phyloP scores from a whole-genome alignment of 2,888 invertebrate species.

The Macrostomum cliftonense region DNA sequence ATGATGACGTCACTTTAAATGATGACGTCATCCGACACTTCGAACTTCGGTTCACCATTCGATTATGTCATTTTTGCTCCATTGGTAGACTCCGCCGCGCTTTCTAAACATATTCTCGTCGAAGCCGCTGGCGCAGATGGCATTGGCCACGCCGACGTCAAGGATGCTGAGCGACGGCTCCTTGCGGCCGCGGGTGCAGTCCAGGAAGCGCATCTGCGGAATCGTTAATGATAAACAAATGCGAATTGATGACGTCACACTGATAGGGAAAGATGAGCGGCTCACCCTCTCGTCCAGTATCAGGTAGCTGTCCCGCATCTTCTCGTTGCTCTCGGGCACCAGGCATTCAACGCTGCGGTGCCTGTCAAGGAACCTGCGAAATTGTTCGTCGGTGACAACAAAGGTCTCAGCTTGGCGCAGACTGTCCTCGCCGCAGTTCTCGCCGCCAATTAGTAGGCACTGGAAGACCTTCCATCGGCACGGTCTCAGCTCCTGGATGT shows the following conservation, averaged over 20 bases:
- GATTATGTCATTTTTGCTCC: conserved; percentile 34
- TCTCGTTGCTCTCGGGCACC: conserved; percentile 41
- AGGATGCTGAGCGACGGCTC: conserved; percentile 40
- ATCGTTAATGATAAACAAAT: not conserved
- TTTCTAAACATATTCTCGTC: conserved; percentile 42
- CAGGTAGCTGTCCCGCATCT: conserved; percentile 42
- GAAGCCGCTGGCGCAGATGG: conserved; percentile 40
- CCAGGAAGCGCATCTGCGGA: conserved; percentile 40
- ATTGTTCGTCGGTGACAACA: conserved; percentile 38
- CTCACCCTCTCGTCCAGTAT: conserved; percentile 41
- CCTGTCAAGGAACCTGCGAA: conserved; percentile 38
- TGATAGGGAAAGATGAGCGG: no score
- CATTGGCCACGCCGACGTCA: conserved; percentile 40
- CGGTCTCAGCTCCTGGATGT: conserved; percentile 37
- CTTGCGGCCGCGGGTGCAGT: conserved; percentile 37
- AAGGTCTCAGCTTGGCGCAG: conserved; percentile 39
- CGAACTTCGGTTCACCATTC: conserved; percentile 20
- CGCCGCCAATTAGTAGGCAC: conserved; percentile 41
- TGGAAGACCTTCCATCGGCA: conserved; percentile 39
- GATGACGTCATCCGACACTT: no score
- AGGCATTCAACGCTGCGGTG: conserved; percentile 36
- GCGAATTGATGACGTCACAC: no score
- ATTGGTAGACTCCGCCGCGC: conserved; percentile 42
- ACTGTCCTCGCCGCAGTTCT: conserved; percentile 40
- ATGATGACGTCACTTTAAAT: no score